Percentiles rank a stretch among this genome's conserved stretches.
Evolutionary conservation across 2,113 vertebrate species (phyloP).

Genomic region (Lophura nycthemera): DNA sequence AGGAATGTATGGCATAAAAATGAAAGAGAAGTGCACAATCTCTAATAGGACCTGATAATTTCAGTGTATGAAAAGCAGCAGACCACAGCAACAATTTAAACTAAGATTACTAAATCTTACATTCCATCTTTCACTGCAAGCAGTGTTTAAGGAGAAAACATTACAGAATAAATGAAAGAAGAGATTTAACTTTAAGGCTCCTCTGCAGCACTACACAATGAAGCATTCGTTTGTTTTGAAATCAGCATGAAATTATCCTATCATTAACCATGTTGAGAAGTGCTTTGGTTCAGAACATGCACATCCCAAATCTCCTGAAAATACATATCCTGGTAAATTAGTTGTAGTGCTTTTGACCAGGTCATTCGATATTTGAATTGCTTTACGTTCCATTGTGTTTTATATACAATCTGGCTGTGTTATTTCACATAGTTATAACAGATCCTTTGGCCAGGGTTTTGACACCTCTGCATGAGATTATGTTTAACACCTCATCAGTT

Average conservation of each 20-base stretch:
- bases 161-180: neutral
- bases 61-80: conserved; percentile 15
- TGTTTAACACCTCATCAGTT: conserved; percentile 62
- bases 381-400: neutral
- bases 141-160: neutral
- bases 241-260: neutral
- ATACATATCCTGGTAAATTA: neutral
- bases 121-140: neutral
- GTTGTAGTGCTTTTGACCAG: neutral
- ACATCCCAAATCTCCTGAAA: neutral
- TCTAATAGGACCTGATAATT: conserved; percentile 16
- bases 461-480: conserved; percentile 66
- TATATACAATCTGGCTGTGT: neutral
- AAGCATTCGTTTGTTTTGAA: neutral
- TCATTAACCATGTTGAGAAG: neutral
- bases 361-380: neutral
- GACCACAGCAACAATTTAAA: conserved; percentile 23
- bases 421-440: neutral
- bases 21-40: neutral
- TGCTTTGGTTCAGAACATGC: neutral
- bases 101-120: conserved; percentile 14
- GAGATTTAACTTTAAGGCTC: neutral
- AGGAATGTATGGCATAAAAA: conserved; percentile 44
- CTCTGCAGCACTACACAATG: neutral
- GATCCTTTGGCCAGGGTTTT: conserved; percentile 55